Evolutionary conservation across 53 echinoderm and acorn worm species (phyloP).

Genomic region (Holothuria leucospilota): DNA sequence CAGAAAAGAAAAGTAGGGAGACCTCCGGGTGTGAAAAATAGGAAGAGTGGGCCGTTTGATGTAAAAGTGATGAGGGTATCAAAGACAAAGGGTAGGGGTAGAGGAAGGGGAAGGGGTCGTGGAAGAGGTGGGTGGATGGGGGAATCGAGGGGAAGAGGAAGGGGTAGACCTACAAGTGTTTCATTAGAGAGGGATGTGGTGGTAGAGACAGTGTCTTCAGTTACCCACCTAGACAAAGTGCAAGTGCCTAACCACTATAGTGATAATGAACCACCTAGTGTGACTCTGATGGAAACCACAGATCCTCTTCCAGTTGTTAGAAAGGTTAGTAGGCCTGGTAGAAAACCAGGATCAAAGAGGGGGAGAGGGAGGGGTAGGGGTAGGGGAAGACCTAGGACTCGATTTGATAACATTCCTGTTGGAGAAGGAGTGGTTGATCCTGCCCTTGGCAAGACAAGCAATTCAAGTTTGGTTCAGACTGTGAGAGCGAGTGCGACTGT

Average conservation of each 20-base stretch:
- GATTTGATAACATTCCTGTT: slow-evolving; percentile 35
- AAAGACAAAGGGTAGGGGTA: slow-evolving; percentile 30
- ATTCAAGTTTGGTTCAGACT: background rate
- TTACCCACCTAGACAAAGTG: slow-evolving; percentile 6
- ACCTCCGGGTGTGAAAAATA: slow-evolving; percentile 13
- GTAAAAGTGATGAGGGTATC: slow-evolving; percentile 36
- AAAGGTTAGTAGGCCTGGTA: background rate
- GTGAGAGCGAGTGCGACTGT: background rate
- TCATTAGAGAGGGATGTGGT: slow-evolving; percentile 6
- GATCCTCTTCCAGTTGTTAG: background rate
- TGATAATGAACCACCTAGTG: slow-evolving; percentile 26
- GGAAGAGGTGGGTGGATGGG: slow-evolving; percentile 33
- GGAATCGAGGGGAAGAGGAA: slow-evolving; percentile 27
- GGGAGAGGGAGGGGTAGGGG: slow-evolving; percentile 24
- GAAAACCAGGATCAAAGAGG: slow-evolving; percentile 22
- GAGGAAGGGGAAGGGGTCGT: slow-evolving; percentile 16
- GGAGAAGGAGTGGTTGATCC: background rate
- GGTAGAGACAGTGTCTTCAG: background rate
- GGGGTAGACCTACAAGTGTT: slow-evolving; percentile 11
- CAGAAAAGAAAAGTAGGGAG: slow-evolving; percentile 36
- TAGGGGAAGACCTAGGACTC: background rate
- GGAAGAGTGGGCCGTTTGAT: slow-evolving; percentile 14
- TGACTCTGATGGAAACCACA: slow-evolving; percentile 12
- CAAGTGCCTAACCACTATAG: slow-evolving; percentile 35
- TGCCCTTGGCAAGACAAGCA: background rate